A percentile compares a stretch with the other conserved stretches of the same genome.
These are phyloP conservation scores for Sorex fumeus DNA, from an alignment of 2,113 vertebrate genomes.

Conservation along the genomic window DNA sequence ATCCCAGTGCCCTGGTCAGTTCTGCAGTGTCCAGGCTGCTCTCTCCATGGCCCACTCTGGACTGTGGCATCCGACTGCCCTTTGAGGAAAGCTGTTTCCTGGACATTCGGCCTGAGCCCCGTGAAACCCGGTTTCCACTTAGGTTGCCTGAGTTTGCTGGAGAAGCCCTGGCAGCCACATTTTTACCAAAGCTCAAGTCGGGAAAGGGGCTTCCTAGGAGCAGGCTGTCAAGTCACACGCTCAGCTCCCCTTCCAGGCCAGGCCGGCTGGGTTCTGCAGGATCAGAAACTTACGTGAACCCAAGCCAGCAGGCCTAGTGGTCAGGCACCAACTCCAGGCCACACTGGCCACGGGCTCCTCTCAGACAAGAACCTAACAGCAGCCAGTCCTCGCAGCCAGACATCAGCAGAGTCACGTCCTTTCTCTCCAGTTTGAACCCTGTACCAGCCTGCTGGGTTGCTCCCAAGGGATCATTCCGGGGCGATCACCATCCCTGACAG, in stretches of 20 bases:
- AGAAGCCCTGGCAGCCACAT: constrained; percentile 45
- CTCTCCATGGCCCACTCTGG: not conserved
- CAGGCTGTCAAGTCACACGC: not conserved
- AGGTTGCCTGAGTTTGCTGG: not conserved
- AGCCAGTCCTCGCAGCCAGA: constrained; percentile 4
- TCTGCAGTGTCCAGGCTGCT: not conserved
- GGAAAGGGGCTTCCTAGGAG: not conserved
- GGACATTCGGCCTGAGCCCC: not conserved
- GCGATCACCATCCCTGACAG: not conserved
- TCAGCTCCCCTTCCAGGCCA: constrained; percentile 8
- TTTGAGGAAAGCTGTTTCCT: constrained; percentile 36
- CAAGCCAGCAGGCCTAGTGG: not conserved
- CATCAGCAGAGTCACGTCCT: not conserved
- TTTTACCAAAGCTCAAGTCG: constrained; percentile 38
- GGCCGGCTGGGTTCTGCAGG: not conserved
- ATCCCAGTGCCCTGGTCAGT: not conserved
- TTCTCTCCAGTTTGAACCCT: constrained; percentile 5
- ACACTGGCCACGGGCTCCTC: not conserved
- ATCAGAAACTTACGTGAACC: constrained; percentile 6
- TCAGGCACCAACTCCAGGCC: not conserved
- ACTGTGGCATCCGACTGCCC: not conserved
- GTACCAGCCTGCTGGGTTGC: not conserved
- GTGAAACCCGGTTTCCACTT: constrained; percentile 48
- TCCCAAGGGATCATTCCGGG: not conserved
- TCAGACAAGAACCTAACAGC: constrained; percentile 7